These are phyloP conservation scores for Cheilosia soror DNA, from an alignment of 2,888 invertebrate genomes.

Conservation along the genomic window DNA sequence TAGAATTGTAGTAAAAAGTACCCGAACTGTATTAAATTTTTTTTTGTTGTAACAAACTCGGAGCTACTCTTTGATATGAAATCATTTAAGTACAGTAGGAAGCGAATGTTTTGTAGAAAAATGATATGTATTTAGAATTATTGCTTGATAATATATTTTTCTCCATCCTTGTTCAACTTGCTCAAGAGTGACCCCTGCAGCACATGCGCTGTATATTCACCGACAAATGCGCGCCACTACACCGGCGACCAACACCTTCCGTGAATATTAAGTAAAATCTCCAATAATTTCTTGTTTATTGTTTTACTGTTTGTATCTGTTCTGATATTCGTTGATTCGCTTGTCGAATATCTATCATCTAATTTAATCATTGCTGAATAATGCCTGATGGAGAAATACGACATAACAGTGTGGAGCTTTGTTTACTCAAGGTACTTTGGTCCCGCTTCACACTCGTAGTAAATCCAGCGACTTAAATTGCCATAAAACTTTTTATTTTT, in stretches of 20 bases:
- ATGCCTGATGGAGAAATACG: slow-evolving; percentile 3
- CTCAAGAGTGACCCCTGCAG: too few species aligned
- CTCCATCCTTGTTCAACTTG: too few species aligned
- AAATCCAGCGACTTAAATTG: slow-evolving; percentile 37
- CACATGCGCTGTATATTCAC: too few species aligned
- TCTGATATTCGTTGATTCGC: slow-evolving; percentile 4
- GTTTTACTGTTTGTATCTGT: slow-evolving; percentile 15
- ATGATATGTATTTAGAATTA: too few species aligned
- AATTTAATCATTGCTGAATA: slow-evolving; percentile 32
- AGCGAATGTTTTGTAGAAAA: too few species aligned
- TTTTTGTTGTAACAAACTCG: too few species aligned
- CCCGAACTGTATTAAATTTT: too few species aligned
- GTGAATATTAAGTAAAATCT: slow-evolving; percentile 51
- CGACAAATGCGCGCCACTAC: too few species aligned
- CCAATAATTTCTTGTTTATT: slow-evolving; percentile 16
- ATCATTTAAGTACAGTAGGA: too few species aligned
- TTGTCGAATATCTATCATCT: slow-evolving; percentile 33
- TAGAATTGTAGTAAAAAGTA: too few species aligned
- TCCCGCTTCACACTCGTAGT: neutral
- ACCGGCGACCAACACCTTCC: slow-evolving; percentile 26
- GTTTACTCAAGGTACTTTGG: slow-evolving; percentile 23
- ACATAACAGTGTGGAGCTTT: slow-evolving; percentile 10
- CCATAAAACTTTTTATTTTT: slow-evolving; percentile 50
- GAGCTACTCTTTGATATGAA: too few species aligned
- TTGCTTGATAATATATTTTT: too few species aligned